Evolutionary conservation across 2,888 invertebrate genomes (phyloP), one percentile per base, ranked within the genome.

Genomic region (Leistus spinibarbis): DNA sequence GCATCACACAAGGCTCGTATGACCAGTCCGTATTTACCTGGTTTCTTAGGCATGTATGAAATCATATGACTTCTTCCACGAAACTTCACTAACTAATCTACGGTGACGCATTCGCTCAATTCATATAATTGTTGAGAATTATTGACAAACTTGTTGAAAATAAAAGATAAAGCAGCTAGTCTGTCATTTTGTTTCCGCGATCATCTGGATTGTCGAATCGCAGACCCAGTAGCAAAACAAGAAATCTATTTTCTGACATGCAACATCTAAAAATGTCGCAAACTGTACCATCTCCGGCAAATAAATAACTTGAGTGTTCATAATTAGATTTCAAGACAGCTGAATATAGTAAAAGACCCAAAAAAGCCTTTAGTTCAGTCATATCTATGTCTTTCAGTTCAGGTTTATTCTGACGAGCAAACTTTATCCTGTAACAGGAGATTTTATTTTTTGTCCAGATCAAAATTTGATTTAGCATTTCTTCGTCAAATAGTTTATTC

Each of bases 21-120:
- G 72, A 80, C 81, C 19, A 81, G 70, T 13, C 81, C 81, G 76
- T 81, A 81, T 76, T 80, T 81, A 24, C 69, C 76, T 20, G 81
- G 80, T 76, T 81, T 81, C 20, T 63, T 75, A 7, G 79, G 78
- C 63, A 79, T 79, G 66, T 78, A 80, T 77, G 77, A 74, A 53
- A 77, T 13, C 60, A 68, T 22, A 19, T 65, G 62, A 71, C 65
- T 9, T 66, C 70, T 40, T 76, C 78, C 76, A 69, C 77, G 72
- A 77, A 76, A 63, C 74, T 75, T 57, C 20, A 71, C 27, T 19
- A 68, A 23, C 77, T 78, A 77, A 76, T 78, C 77, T 24, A 78
- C 64, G 20, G 60, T 64, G 57, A 60, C 76, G 57, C 69, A 77
- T 40, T 57, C 62, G 24, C 76, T 73, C 13, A 76, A 65, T 22